Evolutionary conservation across 2,888 invertebrate genomes (phyloP).

Genomic region (Orthonevra nobilis): DNA sequence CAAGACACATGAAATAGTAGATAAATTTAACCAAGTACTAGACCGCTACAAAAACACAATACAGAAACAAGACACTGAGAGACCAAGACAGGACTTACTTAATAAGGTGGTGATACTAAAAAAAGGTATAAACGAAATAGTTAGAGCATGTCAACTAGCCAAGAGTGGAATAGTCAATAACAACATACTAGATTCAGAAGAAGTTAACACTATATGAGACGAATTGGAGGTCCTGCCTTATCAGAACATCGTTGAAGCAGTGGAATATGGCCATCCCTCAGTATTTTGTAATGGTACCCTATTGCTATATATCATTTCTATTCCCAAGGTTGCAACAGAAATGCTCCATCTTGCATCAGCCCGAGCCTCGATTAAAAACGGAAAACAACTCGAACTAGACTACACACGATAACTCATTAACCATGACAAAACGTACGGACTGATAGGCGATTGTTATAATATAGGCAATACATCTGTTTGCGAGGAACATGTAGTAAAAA

Average conservation of each 20-base stretch:
- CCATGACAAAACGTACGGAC: constrained; percentile 7
- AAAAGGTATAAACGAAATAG: background rate
- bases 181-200: too few species aligned
- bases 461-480: constrained; percentile 7
- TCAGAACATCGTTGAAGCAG: constrained; percentile 7
- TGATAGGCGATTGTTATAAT: background rate
- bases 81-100: too few species aligned
- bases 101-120: background rate
- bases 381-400: background rate
- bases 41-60: background rate
- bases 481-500: background rate
- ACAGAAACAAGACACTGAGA: background rate
- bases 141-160: too few species aligned
- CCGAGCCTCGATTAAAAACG: background rate
- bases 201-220: too few species aligned
- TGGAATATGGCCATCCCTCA: background rate
- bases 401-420: background rate
- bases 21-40: background rate
- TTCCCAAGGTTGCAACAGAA: constrained; percentile 1
- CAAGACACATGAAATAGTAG: background rate
- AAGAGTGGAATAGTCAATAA: too few species aligned
- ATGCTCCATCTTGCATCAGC: background rate
- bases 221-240: constrained; percentile 2
- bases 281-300: constrained; percentile 1
- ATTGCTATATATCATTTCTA: background rate